Conservation (phyloP, 2,797 vertebrate species). For the Lepilemur ruficaudatus region DNA sequence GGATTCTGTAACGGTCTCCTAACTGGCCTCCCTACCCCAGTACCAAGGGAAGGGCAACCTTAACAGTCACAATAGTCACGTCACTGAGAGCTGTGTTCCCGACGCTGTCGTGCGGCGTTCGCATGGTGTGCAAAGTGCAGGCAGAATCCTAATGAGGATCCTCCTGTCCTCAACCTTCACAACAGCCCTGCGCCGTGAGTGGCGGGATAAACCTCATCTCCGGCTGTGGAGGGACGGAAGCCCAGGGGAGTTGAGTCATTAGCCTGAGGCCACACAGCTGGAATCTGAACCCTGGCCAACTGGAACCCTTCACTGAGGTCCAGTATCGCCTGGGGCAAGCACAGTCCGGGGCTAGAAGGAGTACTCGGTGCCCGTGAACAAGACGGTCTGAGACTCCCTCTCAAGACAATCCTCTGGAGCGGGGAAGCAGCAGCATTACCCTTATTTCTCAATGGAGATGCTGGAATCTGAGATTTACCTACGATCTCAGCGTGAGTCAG, state of each 20-base stretch:
- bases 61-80: neutral
- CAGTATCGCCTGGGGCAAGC: neutral
- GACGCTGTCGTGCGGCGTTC: neutral
- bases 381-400: neutral
- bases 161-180: neutral
- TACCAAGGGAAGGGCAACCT: neutral
- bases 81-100: neutral
- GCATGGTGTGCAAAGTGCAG: neutral
- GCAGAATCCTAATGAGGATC: neutral
- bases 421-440: too few species aligned
- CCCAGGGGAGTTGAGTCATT: neutral
- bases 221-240: neutral
- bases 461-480: neutral
- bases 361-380: neutral
- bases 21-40: neutral
- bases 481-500: neutral
- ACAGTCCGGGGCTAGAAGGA: neutral
- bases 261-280: neutral
- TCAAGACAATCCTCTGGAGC: neutral
- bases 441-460: neutral
- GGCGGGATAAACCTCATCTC: rapidly evolving
- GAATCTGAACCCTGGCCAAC: neutral
- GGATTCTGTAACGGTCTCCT: neutral
- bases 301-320: neutral
- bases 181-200: rapidly evolving